Conservation (phyloP, 2,113 vertebrate genomes). For the Mystacornis crossleyi region DNA sequence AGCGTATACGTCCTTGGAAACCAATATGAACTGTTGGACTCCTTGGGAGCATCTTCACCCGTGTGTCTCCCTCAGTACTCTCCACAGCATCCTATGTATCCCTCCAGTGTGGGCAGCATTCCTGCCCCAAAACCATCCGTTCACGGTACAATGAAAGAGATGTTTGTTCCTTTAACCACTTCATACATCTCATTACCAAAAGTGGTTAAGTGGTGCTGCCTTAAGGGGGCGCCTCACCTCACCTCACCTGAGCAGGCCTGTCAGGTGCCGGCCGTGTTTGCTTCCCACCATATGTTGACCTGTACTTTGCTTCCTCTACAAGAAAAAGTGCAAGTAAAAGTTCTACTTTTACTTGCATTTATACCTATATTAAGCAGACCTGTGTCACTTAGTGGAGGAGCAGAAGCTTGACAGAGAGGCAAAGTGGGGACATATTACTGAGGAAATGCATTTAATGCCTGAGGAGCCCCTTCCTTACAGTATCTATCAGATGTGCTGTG, state of each 20-base stretch:
- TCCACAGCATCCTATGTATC: background rate
- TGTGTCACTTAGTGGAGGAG: background rate
- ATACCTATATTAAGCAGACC: accelerated
- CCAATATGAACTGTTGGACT: background rate
- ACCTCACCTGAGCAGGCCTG: accelerated
- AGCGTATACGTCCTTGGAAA: background rate
- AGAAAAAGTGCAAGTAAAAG: background rate
- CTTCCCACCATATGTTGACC: accelerated
- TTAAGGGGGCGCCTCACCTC: accelerated
- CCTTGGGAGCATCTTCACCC: background rate
- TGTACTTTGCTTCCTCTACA: background rate
- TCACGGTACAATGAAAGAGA: background rate
- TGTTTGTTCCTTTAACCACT: background rate
- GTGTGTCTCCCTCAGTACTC: too few relatives aligned
- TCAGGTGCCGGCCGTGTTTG: background rate
- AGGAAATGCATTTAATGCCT: background rate
- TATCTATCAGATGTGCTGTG: accelerated
- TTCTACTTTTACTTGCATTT: background rate
- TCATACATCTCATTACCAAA: background rate
- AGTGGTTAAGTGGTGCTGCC: background rate
- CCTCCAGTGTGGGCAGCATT: background rate
- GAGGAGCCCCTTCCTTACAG: background rate
- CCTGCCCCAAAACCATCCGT: background rate
- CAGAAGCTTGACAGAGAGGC: background rate
- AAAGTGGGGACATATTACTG: accelerated